Evolutionary conservation across 1,140 invertebrate genomes (phyloP).

Genomic region (Saccostrea echinata): DNA sequence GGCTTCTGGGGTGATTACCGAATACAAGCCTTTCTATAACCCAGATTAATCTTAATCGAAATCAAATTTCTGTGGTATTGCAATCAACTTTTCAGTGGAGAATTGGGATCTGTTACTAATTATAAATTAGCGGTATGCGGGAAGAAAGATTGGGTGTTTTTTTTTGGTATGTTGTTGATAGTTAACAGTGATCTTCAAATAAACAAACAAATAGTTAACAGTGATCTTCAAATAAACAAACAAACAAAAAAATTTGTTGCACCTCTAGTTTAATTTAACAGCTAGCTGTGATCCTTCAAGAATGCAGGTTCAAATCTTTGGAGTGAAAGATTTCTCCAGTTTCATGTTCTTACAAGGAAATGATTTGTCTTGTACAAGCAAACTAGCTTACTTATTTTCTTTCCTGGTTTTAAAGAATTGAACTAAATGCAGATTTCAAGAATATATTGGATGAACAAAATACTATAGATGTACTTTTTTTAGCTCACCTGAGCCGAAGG

Average conservation of each 20-base stretch:
- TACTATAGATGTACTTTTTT: too few relatives aligned
- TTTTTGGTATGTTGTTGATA: background rate
- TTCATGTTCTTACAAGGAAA: too few relatives aligned
- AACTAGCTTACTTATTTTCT: too few relatives aligned
- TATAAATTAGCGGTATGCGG: constrained; percentile 40
- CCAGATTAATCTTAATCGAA: constrained; percentile 54
- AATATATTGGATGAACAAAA: too few relatives aligned
- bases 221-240: background rate
- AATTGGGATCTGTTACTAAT: constrained; percentile 13
- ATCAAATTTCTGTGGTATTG: constrained; percentile 50
- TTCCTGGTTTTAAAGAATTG: too few relatives aligned
- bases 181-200: background rate
- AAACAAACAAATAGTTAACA: background rate
- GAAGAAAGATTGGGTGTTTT: constrained; percentile 13
- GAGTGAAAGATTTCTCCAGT: too few relatives aligned
- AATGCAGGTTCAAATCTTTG: too few relatives aligned
- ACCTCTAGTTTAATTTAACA: too few relatives aligned
- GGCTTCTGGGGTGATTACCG: constrained; percentile 48
- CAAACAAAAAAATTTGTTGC: background rate
- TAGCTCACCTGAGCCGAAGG: too few relatives aligned
- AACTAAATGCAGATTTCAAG: too few relatives aligned
- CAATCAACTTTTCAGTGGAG: constrained; percentile 32
- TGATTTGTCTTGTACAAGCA: too few relatives aligned
- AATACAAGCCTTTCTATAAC: constrained; percentile 33
- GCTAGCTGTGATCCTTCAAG: too few relatives aligned